These are phyloP conservation scores for Caenorhabditis zanzibari DNA, from an alignment of 2,888 invertebrate genomes.

Conservation along the genomic window DNA sequence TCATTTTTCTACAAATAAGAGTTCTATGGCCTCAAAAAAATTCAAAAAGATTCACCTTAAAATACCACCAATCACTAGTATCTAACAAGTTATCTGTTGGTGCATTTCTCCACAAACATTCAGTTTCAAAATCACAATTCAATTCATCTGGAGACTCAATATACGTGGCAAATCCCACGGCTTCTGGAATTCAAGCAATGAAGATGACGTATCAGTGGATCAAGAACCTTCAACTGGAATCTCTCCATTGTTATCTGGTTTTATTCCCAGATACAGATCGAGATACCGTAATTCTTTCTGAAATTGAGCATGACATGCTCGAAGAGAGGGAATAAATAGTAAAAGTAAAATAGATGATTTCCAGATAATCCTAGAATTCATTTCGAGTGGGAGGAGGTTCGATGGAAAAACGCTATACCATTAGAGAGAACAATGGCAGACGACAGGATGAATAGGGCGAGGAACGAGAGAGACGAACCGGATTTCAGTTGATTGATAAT, in stretches of 20 bases:
- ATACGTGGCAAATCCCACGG: conserved; percentile 74
- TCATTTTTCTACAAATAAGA: conserved; percentile 75
- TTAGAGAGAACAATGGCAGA: conserved; percentile 43
- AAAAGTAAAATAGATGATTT: conserved; percentile 28
- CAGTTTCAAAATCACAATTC: conserved; percentile 77
- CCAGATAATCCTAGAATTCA: conserved; percentile 21
- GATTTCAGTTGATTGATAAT: conserved; percentile 22
- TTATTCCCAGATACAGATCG: conserved; percentile 80
- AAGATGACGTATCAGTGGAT: no score
- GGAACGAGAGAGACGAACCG: conserved; percentile 40
- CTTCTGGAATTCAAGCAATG: conserved; percentile 63
- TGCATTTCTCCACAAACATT: conserved; percentile 81
- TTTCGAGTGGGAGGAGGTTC: background rate
- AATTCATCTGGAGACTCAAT: conserved; percentile 74
- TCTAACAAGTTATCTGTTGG: conserved; percentile 79
- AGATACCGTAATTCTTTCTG: conserved; percentile 81
- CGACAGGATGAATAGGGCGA: conserved; percentile 16
- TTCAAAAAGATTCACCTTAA: conserved; percentile 61
- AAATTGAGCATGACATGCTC: conserved; percentile 77
- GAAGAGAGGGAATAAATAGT: conserved; percentile 24
- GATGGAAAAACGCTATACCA: conserved; percentile 16
- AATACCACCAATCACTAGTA: conserved; percentile 82
- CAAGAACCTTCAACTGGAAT: conserved; percentile 75
- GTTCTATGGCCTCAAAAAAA: background rate
- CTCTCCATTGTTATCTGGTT: conserved; percentile 79